These are phyloP conservation scores for Pantherophis vulpinus DNA, from an alignment of 2,797 vertebrate species.

Conservation along the genomic window DNA sequence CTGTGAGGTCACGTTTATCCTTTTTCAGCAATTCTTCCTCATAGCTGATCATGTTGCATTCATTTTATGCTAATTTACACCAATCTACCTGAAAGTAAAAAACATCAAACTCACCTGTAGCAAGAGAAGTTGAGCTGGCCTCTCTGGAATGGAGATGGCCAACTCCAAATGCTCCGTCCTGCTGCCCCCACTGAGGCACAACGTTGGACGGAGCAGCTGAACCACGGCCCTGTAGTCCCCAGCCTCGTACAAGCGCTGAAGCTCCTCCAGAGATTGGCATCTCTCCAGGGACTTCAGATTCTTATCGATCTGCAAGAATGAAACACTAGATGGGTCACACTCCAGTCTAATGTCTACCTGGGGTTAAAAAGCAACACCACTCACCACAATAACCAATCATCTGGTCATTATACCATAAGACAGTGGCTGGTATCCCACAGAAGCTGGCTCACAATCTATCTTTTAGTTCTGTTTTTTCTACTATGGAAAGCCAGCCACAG, in stretches of 20 bases:
- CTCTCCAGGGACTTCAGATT: constrained; percentile 94
- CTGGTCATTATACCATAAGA: not conserved
- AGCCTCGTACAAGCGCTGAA: constrained; percentile 90
- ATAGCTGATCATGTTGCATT: not conserved
- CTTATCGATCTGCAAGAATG: constrained; percentile 86
- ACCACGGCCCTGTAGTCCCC: constrained; percentile 89
- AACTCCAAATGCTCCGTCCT: constrained; percentile 87
- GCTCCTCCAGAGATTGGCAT: constrained; percentile 97
- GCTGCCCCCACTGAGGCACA: constrained; percentile 77
- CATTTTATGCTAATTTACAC: not conserved
- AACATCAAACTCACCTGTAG: constrained; percentile 81
- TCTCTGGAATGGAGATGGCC: constrained; percentile 90
- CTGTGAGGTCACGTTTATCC: not conserved
- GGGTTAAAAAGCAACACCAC: not conserved
- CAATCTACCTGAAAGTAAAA: not conserved
- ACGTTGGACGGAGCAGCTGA: constrained; percentile 86
- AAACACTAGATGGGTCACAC: not conserved
- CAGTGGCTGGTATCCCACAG: not conserved
- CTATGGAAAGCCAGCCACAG: not conserved
- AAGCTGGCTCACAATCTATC: not conserved
- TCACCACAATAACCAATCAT: not conserved
- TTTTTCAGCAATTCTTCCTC: not conserved
- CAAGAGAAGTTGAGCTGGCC: constrained; percentile 91
- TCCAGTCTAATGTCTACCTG: not conserved
- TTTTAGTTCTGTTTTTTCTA: not conserved